Evolutionary conservation across 1,140 invertebrate genomes (phyloP).

Genomic region (Rhizoglyphus robini): DNA sequence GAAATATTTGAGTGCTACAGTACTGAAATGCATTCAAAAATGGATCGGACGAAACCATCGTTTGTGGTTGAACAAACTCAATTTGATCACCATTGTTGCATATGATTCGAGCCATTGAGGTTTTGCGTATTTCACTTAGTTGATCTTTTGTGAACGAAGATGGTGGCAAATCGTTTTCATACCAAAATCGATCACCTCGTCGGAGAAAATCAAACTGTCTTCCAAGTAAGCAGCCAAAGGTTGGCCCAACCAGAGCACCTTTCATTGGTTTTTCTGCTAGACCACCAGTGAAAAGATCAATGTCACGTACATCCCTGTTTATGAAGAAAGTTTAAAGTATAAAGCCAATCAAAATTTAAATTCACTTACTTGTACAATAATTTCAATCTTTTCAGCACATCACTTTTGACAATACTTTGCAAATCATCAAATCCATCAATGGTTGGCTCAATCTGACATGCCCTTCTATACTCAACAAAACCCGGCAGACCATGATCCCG

Average conservation of each 20-base stretch:
- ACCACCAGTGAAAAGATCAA: conserved; percentile 73
- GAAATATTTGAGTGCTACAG: conserved; percentile 39
- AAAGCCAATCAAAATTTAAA: conserved; percentile 60
- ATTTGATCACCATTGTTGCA: conserved; percentile 71
- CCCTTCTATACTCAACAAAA: conserved; percentile 61
- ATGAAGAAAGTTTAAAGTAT: conserved; percentile 11
- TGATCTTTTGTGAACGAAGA: conserved; percentile 65
- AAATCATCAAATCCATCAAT: conserved; percentile 55
- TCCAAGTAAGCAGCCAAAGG: conserved; percentile 62
- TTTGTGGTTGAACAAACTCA: conserved; percentile 59
- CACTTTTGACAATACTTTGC: conserved; percentile 37
- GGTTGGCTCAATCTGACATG: conserved; percentile 49
- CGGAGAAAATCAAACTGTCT: conserved; percentile 62
- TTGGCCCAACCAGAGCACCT: conserved; percentile 62
- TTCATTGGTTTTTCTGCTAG: conserved; percentile 52
- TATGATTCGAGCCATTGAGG: conserved; percentile 60
- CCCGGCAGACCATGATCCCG: conserved; percentile 70
- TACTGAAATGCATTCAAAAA: conserved; percentile 68
- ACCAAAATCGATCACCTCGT: conserved; percentile 73
- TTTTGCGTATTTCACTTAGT: conserved; percentile 66
- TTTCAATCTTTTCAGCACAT: conserved; percentile 43
- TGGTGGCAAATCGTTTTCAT: conserved; percentile 84
- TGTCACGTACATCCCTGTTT: conserved; percentile 50
- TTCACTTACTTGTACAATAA: conserved; percentile 48
- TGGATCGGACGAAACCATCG: conserved; percentile 70